A percentile compares a stretch with the other conserved stretches of the same genome.
Conservation (phyloP, 2,888 invertebrate genomes). For the Omphaloscelis lunosa region DNA sequence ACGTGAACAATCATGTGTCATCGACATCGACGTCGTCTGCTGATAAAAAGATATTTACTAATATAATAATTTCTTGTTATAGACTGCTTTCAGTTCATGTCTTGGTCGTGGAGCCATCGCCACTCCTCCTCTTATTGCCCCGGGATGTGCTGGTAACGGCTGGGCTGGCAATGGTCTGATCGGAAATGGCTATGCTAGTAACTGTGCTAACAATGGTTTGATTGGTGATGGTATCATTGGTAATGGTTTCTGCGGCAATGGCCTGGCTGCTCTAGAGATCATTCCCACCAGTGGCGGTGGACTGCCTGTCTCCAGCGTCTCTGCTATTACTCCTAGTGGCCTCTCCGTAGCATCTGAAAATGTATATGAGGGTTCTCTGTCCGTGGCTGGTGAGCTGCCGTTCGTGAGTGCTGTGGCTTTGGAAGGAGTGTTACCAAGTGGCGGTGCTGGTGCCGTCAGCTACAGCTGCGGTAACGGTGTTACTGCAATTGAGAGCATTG, state of each 20-base stretch:
- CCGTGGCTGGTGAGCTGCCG: slow-evolving; percentile 56
- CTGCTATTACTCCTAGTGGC: slow-evolving; percentile 48
- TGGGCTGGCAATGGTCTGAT: neutral
- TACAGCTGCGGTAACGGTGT: neutral
- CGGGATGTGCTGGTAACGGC: slow-evolving; percentile 19
- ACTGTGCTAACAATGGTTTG: slow-evolving; percentile 11
- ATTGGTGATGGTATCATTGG: neutral
- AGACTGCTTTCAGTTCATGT: slow-evolving; percentile 13
- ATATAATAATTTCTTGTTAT: neutral
- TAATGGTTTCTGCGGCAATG: slow-evolving; percentile 28
- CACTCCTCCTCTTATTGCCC: neutral
- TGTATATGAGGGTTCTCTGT: slow-evolving; percentile 54
- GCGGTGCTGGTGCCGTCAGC: slow-evolving; percentile 44
- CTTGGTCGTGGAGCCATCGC: neutral
- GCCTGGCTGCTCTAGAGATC: slow-evolving; percentile 52
- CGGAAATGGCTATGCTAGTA: neutral
- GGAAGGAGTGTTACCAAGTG: slow-evolving; percentile 45
- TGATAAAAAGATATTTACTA: neutral
- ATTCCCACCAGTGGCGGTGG: slow-evolving; percentile 57
- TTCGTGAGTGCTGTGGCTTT: slow-evolving; percentile 53
- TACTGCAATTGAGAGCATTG: neutral
- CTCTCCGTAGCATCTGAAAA: slow-evolving; percentile 61
- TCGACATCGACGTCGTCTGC: too few relatives aligned
- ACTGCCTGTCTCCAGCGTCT: slow-evolving; percentile 52
- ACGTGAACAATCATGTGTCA: neutral